These are phyloP conservation scores for Tethya wilhelma DNA, from an alignment of 37 sponge, comb jelly and placozoan genomes.

Conservation along the genomic window DNA sequence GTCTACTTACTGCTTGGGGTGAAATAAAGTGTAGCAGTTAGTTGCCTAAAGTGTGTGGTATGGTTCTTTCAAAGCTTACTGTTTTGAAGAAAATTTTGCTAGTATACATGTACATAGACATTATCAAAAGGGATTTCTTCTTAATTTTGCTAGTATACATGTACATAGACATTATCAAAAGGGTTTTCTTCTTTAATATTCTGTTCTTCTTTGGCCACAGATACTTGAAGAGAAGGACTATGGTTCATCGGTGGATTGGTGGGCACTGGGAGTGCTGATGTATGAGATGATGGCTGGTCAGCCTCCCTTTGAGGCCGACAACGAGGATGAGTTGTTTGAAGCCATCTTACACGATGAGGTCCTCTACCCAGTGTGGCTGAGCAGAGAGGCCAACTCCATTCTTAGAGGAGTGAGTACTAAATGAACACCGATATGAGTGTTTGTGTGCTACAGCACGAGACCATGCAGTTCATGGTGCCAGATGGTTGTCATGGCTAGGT, in stretches of 20 bases:
- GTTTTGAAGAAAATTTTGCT: too few relatives aligned
- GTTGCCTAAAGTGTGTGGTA: too few relatives aligned
- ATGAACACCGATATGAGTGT: not conserved
- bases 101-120: too few relatives aligned
- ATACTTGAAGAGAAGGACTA: conserved; percentile 92
- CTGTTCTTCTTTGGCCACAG: conserved; percentile 26
- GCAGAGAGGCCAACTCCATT: conserved; percentile 91
- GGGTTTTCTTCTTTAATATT: too few relatives aligned
- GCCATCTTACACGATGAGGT: conserved; percentile 97
- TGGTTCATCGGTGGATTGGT: conserved; percentile 96
- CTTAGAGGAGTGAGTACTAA: conserved; percentile 92
- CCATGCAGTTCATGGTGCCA: not conserved
- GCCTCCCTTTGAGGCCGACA: conserved; percentile 99
- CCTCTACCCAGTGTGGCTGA: conserved; percentile 96
- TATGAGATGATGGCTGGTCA: conserved; percentile 99
- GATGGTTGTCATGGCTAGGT: not conserved
- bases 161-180: too few relatives aligned
- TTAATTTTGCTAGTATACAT: too few relatives aligned
- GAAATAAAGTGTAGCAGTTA: too few relatives aligned
- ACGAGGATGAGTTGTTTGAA: conserved; percentile 95
- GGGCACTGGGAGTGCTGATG: conserved; percentile 99
- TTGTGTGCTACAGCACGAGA: not conserved
- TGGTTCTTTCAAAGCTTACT: too few relatives aligned
- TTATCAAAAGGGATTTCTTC: too few relatives aligned
- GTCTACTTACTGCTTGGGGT: too few relatives aligned